Conservation (phyloP, 2,113 vertebrate species). For the Hemiscyllium ocellatum region DNA sequence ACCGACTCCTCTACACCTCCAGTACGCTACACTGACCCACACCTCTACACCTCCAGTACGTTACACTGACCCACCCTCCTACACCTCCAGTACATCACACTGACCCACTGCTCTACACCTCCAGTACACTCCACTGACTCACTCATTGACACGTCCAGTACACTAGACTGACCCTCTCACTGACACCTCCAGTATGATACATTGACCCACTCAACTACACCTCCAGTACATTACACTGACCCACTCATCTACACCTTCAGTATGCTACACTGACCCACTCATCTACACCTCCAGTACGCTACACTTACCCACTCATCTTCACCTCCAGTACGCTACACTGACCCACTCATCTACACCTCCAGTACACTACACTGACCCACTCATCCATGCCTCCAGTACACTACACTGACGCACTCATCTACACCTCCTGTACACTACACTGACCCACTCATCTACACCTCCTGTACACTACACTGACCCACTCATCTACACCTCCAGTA, state of each 20-base stretch:
- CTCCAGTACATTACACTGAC: background rate
- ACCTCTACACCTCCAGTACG: background rate
- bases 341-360: background rate
- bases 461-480: background rate
- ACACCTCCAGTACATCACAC: too few species aligned
- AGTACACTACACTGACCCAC: background rate
- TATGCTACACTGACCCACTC: background rate
- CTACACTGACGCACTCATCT: background rate
- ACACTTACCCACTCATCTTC: background rate
- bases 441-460: background rate
- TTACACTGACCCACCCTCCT: background rate
- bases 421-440: background rate
- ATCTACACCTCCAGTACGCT: background rate
- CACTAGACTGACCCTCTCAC: background rate
- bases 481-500: too few species aligned
- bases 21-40: background rate
- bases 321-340: background rate
- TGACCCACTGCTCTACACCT: too few species aligned
- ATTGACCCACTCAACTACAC: background rate
- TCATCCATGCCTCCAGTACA: background rate
- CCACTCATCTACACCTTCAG: background rate
- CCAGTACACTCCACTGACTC: background rate
- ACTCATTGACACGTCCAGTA: background rate
- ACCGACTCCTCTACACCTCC: background rate
- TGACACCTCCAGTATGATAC: background rate